Percentiles rank a stretch among this genome's conserved stretches.
phyloP scores from a whole-genome alignment of 1,140 invertebrate species.

The Drosophila ambigua region DNA sequence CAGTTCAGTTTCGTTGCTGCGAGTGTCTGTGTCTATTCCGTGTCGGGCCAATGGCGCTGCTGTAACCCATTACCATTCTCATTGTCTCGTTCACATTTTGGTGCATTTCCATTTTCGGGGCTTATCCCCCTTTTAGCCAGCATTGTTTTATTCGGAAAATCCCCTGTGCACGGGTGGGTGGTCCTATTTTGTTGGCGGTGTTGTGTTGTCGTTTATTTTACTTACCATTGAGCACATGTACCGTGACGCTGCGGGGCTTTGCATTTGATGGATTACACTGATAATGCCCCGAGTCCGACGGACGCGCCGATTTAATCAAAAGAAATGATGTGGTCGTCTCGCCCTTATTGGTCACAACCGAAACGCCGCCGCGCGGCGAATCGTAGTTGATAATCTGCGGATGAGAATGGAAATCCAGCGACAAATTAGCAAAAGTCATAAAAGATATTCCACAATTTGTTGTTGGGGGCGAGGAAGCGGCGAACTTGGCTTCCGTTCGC shows the following conservation, averaged over 20 bases:
- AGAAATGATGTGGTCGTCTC: constrained; percentile 91
- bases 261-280: constrained; percentile 93
- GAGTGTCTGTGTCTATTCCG: constrained; percentile 1
- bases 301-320: constrained; percentile 90
- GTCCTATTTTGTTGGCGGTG: constrained; percentile 45
- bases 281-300: constrained; percentile 91
- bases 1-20: constrained; percentile 2
- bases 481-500: neutral
- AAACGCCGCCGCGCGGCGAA: constrained; percentile 91
- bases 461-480: neutral
- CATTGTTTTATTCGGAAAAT: constrained; percentile 33
- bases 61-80: constrained; percentile 35
- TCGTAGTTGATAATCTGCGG: constrained; percentile 95
- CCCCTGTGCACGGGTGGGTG: too few relatives aligned
- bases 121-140: neutral
- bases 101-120: constrained; percentile 12
- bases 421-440: constrained; percentile 29
- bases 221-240: constrained; percentile 96
- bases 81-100: constrained; percentile 44
- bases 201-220: constrained; percentile 82
- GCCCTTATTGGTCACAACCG: constrained; percentile 91
- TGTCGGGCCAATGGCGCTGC: constrained; percentile 12
- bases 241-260: constrained; percentile 93
- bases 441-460: constrained; percentile 61
- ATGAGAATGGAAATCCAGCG: constrained; percentile 16